phyloP scores from a whole-genome alignment of 1,140 invertebrate genomes.

The Scaptodrosophila lebanonensis region DNA sequence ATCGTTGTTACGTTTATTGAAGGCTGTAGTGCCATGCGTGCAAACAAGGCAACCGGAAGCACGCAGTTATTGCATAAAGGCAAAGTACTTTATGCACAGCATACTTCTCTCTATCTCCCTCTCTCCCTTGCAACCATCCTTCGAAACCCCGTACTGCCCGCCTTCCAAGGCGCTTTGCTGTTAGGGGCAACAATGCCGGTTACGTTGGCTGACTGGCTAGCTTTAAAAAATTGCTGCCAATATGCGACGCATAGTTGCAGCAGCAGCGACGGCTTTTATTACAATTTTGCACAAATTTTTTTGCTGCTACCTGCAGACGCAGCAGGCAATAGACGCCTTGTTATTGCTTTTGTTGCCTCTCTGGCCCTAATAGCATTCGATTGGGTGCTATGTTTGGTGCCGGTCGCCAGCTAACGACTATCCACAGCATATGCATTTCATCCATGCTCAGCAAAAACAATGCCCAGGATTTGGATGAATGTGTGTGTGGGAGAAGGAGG shows the following conservation, averaged over 20 bases:
- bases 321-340: slow-evolving; percentile 34
- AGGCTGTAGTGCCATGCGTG: slow-evolving; percentile 35
- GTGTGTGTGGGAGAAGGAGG: neutral
- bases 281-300: slow-evolving; percentile 21
- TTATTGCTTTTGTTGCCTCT: slow-evolving; percentile 27
- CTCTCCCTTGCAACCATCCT: too few relatives aligned
- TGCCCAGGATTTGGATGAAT: slow-evolving; percentile 7
- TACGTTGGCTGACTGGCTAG: too few relatives aligned
- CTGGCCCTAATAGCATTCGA: slow-evolving; percentile 52
- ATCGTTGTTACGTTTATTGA: slow-evolving; percentile 44
- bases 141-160: too few relatives aligned
- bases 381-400: slow-evolving; percentile 51
- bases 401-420: slow-evolving; percentile 12
- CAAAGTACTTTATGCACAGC: slow-evolving; percentile 28
- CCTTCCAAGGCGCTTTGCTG: too few relatives aligned
- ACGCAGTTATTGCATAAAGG: slow-evolving; percentile 50
- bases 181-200: too few relatives aligned
- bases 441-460: slow-evolving; percentile 71
- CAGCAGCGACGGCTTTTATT: slow-evolving; percentile 13
- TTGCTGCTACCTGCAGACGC: neutral
- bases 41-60: slow-evolving; percentile 37
- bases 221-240: slow-evolving; percentile 15
- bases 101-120: neutral
- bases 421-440: slow-evolving; percentile 41
- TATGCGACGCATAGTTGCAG: slow-evolving; percentile 1